phyloP scores from a whole-genome alignment of 1,140 invertebrate species.

The Ostrea edulis region DNA sequence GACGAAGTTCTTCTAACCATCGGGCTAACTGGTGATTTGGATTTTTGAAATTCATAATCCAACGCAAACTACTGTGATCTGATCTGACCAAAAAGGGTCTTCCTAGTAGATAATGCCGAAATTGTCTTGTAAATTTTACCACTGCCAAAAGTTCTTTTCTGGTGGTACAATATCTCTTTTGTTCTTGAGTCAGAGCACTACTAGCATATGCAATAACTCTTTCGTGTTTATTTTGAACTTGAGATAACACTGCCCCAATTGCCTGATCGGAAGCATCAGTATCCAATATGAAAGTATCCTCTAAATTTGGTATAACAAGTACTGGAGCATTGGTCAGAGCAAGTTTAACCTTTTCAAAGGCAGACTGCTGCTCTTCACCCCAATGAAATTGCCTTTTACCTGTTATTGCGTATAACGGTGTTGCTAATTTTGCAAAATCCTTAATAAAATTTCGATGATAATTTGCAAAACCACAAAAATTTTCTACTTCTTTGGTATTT shows the following conservation, averaged over 20 bases:
- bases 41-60: conserved; percentile 55
- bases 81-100: conserved; percentile 3
- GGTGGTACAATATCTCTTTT: conserved; percentile 78
- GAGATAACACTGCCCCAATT: conserved; percentile 44
- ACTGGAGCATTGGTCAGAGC: conserved; percentile 53
- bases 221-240: conserved; percentile 64
- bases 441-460: background rate
- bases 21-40: conserved; percentile 62
- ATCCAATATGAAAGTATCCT: conserved; percentile 45
- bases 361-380: no score
- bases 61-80: conserved; percentile 38
- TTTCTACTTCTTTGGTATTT: background rate
- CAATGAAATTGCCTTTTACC: background rate
- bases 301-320: conserved; percentile 38
- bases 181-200: conserved; percentile 73
- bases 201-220: conserved; percentile 79
- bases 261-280: conserved; percentile 43
- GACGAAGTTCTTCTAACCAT: conserved; percentile 60
- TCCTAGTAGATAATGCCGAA: conserved; percentile 42
- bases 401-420: no score
- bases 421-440: background rate
- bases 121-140: conserved; percentile 35
- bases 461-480: conserved; percentile 9
- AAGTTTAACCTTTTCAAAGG: no score
- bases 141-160: conserved; percentile 42